Percentiles rank a stretch among this genome's conserved stretches.
These are phyloP conservation scores for Antechinus stuartii DNA, from an alignment of 2,113 vertebrate species.

Conservation along the genomic window DNA sequence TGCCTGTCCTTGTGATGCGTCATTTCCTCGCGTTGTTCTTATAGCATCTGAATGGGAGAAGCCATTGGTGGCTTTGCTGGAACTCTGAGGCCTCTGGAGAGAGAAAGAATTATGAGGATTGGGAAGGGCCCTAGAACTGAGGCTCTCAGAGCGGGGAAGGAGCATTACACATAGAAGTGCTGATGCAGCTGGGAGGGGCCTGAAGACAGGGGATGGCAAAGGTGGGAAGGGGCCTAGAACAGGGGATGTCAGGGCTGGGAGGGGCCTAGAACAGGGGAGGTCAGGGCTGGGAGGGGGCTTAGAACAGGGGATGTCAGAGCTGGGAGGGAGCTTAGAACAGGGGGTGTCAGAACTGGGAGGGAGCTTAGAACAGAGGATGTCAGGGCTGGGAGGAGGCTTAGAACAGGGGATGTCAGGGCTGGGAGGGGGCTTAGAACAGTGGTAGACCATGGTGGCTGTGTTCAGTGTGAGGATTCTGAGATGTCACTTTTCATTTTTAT, in stretches of 20 bases:
- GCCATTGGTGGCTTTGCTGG: fast-evolving
- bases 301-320: not conserved
- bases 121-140: not conserved
- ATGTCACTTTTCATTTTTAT: not conserved
- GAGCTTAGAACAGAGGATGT: not conserved
- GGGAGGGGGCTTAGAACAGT: no score
- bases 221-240: no score
- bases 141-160: no score
- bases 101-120: not conserved
- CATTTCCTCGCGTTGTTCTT: fast-evolving
- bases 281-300: not conserved
- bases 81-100: not conserved
- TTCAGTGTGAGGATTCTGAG: not conserved
- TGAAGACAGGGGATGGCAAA: no score
- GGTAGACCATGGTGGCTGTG: no score
- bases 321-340: not conserved
- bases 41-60: not conserved
- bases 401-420: no score
- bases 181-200: no score
- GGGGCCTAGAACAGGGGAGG: no score
- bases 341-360: no score
- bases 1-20: not conserved
- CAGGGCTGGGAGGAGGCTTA: no score
- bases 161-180: no score
- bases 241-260: no score